Percentiles rank a stretch among this genome's conserved stretches.
These are phyloP conservation scores for Lagocephalus sceleratus DNA, from an alignment of 2,797 vertebrate species.

Conservation along the genomic window DNA sequence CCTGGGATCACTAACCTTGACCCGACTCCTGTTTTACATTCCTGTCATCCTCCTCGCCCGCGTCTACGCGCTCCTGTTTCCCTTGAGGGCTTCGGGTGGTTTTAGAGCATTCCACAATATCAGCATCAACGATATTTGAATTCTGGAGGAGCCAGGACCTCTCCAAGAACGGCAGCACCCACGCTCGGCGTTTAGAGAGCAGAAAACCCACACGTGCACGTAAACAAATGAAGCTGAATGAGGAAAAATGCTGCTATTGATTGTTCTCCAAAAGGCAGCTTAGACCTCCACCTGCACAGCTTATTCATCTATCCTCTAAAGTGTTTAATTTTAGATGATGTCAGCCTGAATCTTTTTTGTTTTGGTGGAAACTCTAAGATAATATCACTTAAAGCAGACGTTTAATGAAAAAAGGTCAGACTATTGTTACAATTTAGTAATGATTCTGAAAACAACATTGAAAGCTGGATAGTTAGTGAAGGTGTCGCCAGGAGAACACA, in stretches of 20 bases:
- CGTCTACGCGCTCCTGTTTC: neutral
- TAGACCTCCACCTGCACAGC: constrained; percentile 11
- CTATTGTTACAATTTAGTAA: too few relatives aligned
- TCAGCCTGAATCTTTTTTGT: too few relatives aligned
- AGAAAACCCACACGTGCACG: neutral
- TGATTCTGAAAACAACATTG: neutral
- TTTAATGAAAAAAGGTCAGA: too few relatives aligned
- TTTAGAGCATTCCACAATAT: neutral
- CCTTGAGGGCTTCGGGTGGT: neutral
- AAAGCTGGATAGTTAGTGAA: neutral
- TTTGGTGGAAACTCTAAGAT: too few relatives aligned
- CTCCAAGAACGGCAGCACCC: neutral
- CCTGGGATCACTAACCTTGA: too few relatives aligned
- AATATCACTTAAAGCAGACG: too few relatives aligned
- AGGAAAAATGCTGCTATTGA: neutral
- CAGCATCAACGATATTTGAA: neutral
- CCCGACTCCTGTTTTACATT: too few relatives aligned
- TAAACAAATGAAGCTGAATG: neutral
- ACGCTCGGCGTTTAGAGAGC: neutral
- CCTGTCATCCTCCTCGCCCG: too few relatives aligned
- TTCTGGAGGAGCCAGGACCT: neutral
- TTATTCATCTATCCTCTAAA: constrained; percentile 29
- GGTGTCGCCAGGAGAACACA: constrained; percentile 9
- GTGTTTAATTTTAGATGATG: neutral
- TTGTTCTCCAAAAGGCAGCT: constrained; percentile 15